phyloP scores from a whole-genome alignment of 92 coral and sea anemone species.

The Parazoanthus atlanticus region DNA sequence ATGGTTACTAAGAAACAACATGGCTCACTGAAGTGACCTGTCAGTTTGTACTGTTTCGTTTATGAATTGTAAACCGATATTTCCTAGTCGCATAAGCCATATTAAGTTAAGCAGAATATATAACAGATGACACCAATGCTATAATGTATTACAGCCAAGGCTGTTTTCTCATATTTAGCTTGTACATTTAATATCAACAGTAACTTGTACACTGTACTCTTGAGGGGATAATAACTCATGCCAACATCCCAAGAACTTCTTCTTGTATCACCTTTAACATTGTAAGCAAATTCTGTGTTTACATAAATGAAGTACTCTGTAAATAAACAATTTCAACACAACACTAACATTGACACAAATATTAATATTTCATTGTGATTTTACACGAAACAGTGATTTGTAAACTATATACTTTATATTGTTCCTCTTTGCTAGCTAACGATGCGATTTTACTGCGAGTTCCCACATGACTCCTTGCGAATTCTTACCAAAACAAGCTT shows the following conservation, averaged over 20 bases:
- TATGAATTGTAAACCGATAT: not conserved
- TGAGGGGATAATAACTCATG: not conserved
- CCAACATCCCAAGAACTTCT: not conserved
- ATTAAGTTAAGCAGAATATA: not conserved
- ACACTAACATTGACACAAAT: not conserved
- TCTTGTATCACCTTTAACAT: not conserved
- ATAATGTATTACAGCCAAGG: not conserved
- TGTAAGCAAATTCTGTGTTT: not conserved
- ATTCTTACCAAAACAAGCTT: not conserved
- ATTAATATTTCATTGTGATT: not conserved
- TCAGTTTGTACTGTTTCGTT: slow-evolving; percentile 2
- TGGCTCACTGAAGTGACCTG: slow-evolving; percentile 1
- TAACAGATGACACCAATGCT: not conserved
- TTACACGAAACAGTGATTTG: not conserved
- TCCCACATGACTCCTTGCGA: not conserved
- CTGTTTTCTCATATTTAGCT: not conserved
- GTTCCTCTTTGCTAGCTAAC: not conserved
- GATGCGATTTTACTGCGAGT: not conserved
- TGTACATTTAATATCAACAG: not conserved
- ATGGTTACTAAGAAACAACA: not conserved
- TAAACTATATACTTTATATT: slow-evolving; percentile 1
- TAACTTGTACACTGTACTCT: not conserved
- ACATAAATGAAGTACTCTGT: not conserved
- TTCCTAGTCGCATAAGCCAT: not conserved
- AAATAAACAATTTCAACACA: not conserved